These are phyloP conservation scores for Oryzias celebensis DNA, from an alignment of 2,113 vertebrate species.

Conservation along the genomic window DNA sequence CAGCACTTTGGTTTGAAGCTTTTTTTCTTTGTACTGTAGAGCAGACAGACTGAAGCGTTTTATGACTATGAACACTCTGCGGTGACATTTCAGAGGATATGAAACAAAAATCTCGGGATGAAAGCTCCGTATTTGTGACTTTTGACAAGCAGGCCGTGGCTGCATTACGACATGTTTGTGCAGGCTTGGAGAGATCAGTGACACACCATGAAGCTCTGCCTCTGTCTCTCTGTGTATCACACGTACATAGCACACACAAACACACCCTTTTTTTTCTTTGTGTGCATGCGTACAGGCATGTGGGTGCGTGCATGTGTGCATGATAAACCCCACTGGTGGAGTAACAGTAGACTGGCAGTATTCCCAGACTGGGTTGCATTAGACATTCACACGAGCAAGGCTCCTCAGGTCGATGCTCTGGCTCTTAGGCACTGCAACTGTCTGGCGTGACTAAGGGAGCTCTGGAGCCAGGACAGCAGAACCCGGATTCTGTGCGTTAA, in stretches of 20 bases:
- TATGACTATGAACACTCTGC: constrained; percentile 1
- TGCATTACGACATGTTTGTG: constrained; percentile 66
- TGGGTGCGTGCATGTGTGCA: constrained; percentile 59
- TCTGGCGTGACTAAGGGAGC: constrained; percentile 53
- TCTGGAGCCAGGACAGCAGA: constrained; percentile 50
- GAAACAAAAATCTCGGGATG: constrained; percentile 45
- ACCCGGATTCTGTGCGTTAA: constrained; percentile 36
- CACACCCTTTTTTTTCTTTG: constrained; percentile 30
- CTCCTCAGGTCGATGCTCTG: constrained; percentile 74
- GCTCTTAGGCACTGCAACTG: constrained; percentile 57
- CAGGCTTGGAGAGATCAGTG: constrained; percentile 70
- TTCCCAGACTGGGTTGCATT: constrained; percentile 75
- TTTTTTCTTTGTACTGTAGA: not conserved
- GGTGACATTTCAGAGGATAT: constrained; percentile 19
- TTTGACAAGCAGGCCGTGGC: constrained; percentile 69
- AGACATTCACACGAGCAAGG: constrained; percentile 73
- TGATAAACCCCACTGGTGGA: constrained; percentile 71
- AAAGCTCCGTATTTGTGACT: constrained; percentile 70
- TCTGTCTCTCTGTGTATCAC: constrained; percentile 35
- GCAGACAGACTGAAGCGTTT: constrained; percentile 8
- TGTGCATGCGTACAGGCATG: constrained; percentile 38
- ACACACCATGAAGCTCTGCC: constrained; percentile 64
- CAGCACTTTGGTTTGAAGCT: not conserved
- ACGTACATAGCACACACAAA: constrained; percentile 11
- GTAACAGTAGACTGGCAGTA: constrained; percentile 75